Evolutionary conservation across 2,113 vertebrate genomes (phyloP).

Genomic region (Plotosus lineatus): DNA sequence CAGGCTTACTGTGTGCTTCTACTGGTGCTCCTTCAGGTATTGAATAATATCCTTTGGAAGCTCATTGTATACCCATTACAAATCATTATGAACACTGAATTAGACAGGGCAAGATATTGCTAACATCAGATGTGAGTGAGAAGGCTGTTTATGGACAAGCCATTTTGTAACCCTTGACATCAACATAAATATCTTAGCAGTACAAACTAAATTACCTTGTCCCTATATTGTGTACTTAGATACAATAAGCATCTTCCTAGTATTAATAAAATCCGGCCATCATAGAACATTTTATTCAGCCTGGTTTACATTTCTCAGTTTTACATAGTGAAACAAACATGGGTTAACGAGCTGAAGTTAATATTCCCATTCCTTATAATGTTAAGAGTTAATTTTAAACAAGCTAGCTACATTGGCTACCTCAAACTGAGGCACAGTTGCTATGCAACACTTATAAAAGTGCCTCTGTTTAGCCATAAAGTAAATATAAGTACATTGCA

Average conservation of each 20-base stretch:
- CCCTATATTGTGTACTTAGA: neutral
- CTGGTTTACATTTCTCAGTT: neutral
- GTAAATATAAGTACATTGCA: neutral
- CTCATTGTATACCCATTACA: neutral
- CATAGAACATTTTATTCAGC: neutral
- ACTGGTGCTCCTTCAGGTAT: neutral
- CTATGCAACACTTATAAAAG: neutral
- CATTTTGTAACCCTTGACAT: constrained; percentile 40
- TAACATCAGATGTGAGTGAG: neutral
- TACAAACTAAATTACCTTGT: neutral
- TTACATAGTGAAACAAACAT: neutral
- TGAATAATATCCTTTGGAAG: constrained; percentile 1
- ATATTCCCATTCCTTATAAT: neutral
- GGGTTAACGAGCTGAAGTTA: neutral
- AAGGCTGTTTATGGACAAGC: constrained; percentile 32
- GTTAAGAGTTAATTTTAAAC: neutral
- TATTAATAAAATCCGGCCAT: neutral
- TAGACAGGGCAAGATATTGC: neutral
- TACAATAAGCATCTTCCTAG: neutral
- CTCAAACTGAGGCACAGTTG: neutral
- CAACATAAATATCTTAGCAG: neutral
- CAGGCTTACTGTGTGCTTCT: neutral
- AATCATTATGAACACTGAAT: neutral
- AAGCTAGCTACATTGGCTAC: neutral
- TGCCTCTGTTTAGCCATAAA: neutral